Conservation (phyloP, 2,888 invertebrate genomes). For the Graphium colonna region DNA sequence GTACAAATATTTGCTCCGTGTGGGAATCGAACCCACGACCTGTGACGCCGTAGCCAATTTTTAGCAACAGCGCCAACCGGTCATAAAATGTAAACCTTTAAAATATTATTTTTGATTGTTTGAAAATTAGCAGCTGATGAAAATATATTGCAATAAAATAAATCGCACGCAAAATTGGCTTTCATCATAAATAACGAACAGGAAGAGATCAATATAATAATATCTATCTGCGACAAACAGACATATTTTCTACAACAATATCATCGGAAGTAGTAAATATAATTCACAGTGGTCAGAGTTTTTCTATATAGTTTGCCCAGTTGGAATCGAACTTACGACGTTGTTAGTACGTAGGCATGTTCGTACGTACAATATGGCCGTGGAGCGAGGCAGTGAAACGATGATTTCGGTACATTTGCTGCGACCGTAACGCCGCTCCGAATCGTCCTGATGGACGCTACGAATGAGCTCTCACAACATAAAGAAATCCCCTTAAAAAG, state of each 20-base stretch:
- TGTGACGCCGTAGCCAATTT: too few species aligned
- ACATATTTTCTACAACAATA: background rate
- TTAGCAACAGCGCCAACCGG: too few species aligned
- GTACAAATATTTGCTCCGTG: too few species aligned
- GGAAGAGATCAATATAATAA: too few species aligned
- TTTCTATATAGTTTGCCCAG: conserved; percentile 32
- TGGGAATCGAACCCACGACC: too few species aligned
- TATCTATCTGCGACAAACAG: background rate
- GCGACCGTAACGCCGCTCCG: conserved; percentile 82
- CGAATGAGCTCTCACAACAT: conserved; percentile 81
- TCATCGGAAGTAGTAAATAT: background rate
- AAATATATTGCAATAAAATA: too few species aligned
- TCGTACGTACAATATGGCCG: conserved; percentile 74
- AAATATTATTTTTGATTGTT: too few species aligned
- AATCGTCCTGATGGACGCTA: conserved; percentile 84
- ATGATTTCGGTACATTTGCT: conserved; percentile 81
- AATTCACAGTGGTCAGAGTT: conserved; percentile 6
- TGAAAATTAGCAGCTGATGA: too few species aligned
- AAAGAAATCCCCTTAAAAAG: conserved; percentile 81
- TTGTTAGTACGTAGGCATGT: conserved; percentile 46
- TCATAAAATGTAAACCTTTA: too few species aligned
- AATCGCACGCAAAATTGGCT: too few species aligned
- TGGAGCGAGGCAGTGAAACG: conserved; percentile 66
- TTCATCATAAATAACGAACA: too few species aligned
- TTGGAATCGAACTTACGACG: conserved; percentile 58